Evolutionary conservation across 2,113 vertebrate genomes (phyloP).

Genomic region (Ictidomys tridecemlineatus): DNA sequence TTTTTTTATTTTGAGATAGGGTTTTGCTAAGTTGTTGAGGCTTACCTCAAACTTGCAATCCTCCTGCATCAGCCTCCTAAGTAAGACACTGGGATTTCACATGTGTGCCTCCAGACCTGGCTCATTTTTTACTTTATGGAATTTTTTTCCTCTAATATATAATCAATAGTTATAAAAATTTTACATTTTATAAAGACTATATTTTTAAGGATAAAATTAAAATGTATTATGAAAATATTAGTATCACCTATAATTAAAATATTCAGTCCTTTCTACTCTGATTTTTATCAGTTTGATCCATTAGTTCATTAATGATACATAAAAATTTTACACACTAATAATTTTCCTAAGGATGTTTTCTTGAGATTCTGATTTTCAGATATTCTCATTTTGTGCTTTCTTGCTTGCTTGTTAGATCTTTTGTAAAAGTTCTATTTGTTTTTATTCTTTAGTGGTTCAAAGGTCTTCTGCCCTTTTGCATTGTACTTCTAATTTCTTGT

Average conservation of each 20-base stretch:
- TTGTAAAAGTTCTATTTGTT: background rate
- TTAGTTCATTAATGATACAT: background rate
- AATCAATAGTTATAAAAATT: constrained; percentile 1
- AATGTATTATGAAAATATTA: background rate
- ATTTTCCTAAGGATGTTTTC: background rate
- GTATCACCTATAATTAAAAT: background rate
- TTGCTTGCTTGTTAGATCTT: background rate
- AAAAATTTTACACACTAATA: background rate
- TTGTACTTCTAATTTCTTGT: background rate
- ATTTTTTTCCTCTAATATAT: background rate
- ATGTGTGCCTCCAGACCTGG: too few species aligned
- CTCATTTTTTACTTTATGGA: background rate
- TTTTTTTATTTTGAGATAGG: too few species aligned
- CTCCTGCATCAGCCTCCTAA: too few species aligned
- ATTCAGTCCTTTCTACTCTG: background rate
- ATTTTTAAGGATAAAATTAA: background rate
- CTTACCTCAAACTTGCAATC: too few species aligned
- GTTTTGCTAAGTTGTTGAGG: too few species aligned
- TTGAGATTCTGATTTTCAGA: background rate
- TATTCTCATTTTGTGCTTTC: background rate
- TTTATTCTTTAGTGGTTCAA: background rate
- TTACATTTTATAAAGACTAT: background rate
- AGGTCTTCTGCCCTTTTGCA: background rate
- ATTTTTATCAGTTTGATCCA: background rate
- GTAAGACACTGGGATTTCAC: too few species aligned